Evolutionary conservation across 2,888 invertebrate genomes (phyloP), one percentile per base, ranked within the genome.

Genomic region (Alcis repandata): DNA sequence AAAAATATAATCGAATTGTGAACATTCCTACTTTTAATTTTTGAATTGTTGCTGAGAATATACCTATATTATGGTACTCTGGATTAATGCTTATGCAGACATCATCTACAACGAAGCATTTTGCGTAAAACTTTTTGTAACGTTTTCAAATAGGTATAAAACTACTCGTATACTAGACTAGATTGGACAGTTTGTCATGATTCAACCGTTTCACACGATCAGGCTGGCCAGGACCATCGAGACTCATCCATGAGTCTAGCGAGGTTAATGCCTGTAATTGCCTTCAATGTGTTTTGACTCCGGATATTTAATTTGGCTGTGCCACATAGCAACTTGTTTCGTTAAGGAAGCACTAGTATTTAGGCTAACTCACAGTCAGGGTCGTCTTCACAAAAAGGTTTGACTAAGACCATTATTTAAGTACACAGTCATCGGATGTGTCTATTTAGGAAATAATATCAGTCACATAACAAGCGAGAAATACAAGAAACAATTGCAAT

Each of bases 291-390:
- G 57, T 70, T 73, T 69, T 70, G 64, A 63, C 68, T 67, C 66
- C 73, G 73, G 71, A 71, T 73, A 70, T 70, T 60, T 69, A 73
- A 71, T 71, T 71, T 71, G 70, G 73, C 68, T 68, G 65, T 63
- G 64, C 70, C 66, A 64, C 62, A 68, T 62, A 70, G 59, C 59
- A 61, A 59, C 68, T 71, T 59, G 68, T 67, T 71, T 64, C 54
- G 59, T 63, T 64, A 67, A 73, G 73, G 67, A 68, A 73, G 63
- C 69, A 53, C 70, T 67, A 70, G 70, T 68, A 67, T 64, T 73
- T 54, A 69, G 70, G 69, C 67, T 70, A 73, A 73, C 65, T 67
- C 66, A 62, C 59, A 68, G 65, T 70, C 71, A 73, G 67, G 73
- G 73, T 61, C 73, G 63, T 61, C 62, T 62, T 58, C 22, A 63